Base-by-base conservation (phyloP, 64 coral and sea anemone genomes). In the Stichodactyla helianthus region DNA sequence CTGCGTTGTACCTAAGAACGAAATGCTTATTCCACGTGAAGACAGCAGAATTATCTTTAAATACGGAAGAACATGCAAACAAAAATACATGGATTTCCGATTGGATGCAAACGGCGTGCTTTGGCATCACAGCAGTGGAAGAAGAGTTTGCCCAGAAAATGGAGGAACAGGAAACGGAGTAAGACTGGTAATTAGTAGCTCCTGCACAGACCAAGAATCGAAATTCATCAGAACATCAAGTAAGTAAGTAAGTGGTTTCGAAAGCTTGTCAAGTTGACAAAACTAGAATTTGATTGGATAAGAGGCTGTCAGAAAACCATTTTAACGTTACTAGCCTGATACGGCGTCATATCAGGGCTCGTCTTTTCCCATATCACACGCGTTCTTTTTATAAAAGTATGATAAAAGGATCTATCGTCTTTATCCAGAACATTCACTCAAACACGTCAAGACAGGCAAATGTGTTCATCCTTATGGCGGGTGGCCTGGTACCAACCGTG, bases 101-200 rank as follows among this genome's bases (percentile, higher is more conserved):
- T n/a, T 95, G 31, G 93, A 88, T 55, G 5, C 86, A 14, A 79
- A 91, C 52, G 93, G 90, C 1, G 84, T 95, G 2, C 61, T 95
- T 77, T 86, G 93, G 85, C 93, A 95, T 61, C 55, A 55, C 2
- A 92, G 93, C 55, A 95, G 93, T 57, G 86, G 79, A 18, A 89
- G 89, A 53, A 79, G 84, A n/a, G 90, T 95, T 6, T 95, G 93
- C 83, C 93, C 93, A 6, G 54, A 85, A 6, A 86, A 89, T 86
- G 87, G 89, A 81, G 82, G 82, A 13, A 89, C 82, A 14, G 12
- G 79, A 9, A 92, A 88, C 5, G 91, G 88, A 26, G 88, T 86
- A 2, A 91, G 51, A 22, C 86, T 95, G 59, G 86, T 95, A 8
- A 59, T 95, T 7, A 92, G 90, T 85, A 89, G 90, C 70, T 86